Evolutionary conservation across 2,888 invertebrate genomes (phyloP), one percentile per base, ranked within the genome.

Genomic region (Pyrrhia umbra): DNA sequence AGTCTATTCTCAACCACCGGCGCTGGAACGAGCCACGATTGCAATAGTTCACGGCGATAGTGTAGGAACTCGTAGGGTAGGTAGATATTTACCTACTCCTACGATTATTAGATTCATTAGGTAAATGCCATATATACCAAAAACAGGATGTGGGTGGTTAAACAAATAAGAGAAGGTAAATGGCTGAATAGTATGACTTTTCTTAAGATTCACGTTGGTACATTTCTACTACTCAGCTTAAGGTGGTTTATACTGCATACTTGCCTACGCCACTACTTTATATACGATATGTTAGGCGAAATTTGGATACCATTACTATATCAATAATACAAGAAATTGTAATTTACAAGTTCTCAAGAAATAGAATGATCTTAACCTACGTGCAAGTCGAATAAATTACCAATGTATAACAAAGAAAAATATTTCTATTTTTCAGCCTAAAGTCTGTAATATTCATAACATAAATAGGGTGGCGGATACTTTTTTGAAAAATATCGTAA

Each of bases 31-130:
- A 40, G 10, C 2, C 16, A 16, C n/a, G 16, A 67, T 71, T 71
- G 74, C 61, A 57, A 57, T 67, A 73, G 68, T 71, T 71, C 56
- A 42, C 6, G 9, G 4, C n/a, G 40, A 40, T n/a, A 46, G 30
- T 60, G 51, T 65, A 25, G n/a, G 34, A 34, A 34, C 34, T n/a
- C 34, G 8, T 2, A 34, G n/a, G 34, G 18, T 40, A 9, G 20
- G 20, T 13, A 42, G 54, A 30, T 6, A 34, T 37, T n/a, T n/a
- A n/a, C n/a, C n/a, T n/a, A 34, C 15, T 49, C 43, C 30, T 27
- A 50, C 49, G 20, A 30, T 57, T 25, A 16, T 45, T 56, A 49
- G 2, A 23, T 42, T 57, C 34, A 16, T 45, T 56, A 49, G 2
- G 30, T 42, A 70, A 58, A 71, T 65, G 55, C 2, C 5, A 10